phyloP scores from a whole-genome alignment of 2,113 vertebrate species.

The Tupaia chinensis region DNA sequence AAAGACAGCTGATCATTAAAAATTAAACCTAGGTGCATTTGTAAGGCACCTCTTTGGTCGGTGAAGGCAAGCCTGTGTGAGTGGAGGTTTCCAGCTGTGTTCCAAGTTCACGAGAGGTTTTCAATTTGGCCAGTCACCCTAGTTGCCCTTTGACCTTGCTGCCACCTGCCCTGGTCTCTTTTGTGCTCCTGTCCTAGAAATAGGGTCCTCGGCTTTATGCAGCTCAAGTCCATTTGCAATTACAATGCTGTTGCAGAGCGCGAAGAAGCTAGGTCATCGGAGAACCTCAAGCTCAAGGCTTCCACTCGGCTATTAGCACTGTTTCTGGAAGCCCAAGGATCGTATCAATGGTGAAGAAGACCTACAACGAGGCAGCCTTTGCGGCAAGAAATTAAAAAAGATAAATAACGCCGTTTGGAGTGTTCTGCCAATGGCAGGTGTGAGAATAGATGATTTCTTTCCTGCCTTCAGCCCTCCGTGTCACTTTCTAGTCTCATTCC shows the following conservation, averaged over 20 bases:
- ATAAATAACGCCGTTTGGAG: conserved; percentile 79
- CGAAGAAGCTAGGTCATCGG: conserved; percentile 69
- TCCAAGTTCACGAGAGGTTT: conserved; percentile 73
- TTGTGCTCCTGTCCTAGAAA: conserved; percentile 34
- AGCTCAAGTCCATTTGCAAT: conserved; percentile 63
- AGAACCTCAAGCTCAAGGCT: conserved; percentile 73
- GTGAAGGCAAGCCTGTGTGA: neutral
- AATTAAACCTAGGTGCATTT: conserved; percentile 71
- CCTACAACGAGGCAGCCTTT: conserved; percentile 55
- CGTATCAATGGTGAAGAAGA: conserved; percentile 63
- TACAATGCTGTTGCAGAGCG: conserved; percentile 59
- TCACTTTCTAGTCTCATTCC: conserved; percentile 81
- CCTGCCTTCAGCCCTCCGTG: conserved; percentile 77
- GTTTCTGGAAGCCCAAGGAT: conserved; percentile 76
- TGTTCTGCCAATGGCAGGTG: conserved; percentile 82
- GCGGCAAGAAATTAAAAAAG: conserved; percentile 73
- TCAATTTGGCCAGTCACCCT: conserved; percentile 52
- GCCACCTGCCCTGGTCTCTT: neutral
- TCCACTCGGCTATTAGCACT: conserved; percentile 65
- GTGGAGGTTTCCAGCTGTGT: neutral
- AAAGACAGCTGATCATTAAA: conserved; percentile 78
- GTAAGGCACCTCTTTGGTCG: conserved; percentile 18
- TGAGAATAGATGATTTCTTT: conserved; percentile 83
- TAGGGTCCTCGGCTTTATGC: neutral
- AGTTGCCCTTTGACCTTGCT: conserved; percentile 56